Conservation (phyloP, 2,888 invertebrate species). For the Ormyrus nitidulus region DNA sequence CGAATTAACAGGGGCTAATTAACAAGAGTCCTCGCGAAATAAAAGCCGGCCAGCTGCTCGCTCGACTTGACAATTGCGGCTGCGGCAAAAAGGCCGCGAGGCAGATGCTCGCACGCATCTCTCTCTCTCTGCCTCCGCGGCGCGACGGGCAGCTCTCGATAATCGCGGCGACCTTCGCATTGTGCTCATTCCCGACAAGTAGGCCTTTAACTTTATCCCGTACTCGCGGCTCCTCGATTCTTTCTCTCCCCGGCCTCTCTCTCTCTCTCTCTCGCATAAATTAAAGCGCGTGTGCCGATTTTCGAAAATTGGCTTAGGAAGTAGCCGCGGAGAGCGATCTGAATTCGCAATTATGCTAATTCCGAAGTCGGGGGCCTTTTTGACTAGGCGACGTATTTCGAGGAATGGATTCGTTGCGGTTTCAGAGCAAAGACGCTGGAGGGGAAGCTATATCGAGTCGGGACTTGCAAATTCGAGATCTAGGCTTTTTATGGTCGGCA, state of each 20-base stretch:
- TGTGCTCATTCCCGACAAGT: conserved; percentile 69
- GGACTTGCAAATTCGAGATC: too few relatives aligned
- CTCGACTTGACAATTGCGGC: background rate
- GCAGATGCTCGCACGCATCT: background rate
- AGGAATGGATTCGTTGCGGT: too few relatives aligned
- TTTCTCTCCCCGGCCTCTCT: background rate
- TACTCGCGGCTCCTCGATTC: background rate
- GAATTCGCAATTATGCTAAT: too few relatives aligned
- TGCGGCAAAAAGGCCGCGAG: background rate
- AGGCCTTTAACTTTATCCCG: conserved; percentile 20
- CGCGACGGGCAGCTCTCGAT: conserved; percentile 60
- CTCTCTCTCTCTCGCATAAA: background rate
- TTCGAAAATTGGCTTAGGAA: background rate
- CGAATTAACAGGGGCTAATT: too few relatives aligned
- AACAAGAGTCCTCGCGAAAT: background rate
- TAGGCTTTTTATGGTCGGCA: too few relatives aligned
- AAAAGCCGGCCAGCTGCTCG: conserved; percentile 5
- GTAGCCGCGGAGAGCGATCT: too few relatives aligned
- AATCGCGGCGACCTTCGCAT: conserved; percentile 73
- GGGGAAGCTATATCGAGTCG: too few relatives aligned
- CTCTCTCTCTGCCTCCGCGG: conserved; percentile 18
- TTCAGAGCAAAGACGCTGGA: too few relatives aligned
- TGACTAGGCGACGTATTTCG: too few relatives aligned
- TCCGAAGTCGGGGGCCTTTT: too few relatives aligned
- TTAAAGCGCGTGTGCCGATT: background rate